Percentiles rank a stretch among this genome's conserved stretches.
These are phyloP conservation scores for Bombyx mandarina DNA, from an alignment of 1,140 invertebrate species.

Conservation along the genomic window DNA sequence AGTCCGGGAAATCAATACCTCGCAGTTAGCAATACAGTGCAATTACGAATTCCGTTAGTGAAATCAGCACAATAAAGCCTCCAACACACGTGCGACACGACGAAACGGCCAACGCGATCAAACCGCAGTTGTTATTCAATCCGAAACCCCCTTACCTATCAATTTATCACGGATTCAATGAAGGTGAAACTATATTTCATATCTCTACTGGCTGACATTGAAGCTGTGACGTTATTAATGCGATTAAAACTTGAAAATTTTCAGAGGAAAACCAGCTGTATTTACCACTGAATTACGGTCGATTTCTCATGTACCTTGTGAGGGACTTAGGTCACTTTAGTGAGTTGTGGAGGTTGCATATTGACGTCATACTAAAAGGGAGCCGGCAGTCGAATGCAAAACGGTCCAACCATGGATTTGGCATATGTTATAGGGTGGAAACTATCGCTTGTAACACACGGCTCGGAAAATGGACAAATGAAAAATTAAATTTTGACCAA, in stretches of 20 bases:
- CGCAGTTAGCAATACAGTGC: too few relatives aligned
- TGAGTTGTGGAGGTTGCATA: conserved; percentile 33
- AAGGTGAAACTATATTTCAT: conserved; percentile 66
- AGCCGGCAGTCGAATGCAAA: conserved; percentile 64
- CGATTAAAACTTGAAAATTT: not conserved
- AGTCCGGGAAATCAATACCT: too few relatives aligned
- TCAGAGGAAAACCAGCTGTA: not conserved
- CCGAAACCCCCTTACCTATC: conserved; percentile 50
- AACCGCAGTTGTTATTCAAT: conserved; percentile 67
- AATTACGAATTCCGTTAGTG: conserved; percentile 1
- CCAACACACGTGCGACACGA: conserved; percentile 28
- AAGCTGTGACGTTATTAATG: conserved; percentile 12
- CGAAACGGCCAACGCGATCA: conserved; percentile 39
- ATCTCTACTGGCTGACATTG: conserved; percentile 32
- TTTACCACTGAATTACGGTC: conserved; percentile 1
- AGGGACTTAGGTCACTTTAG: conserved; percentile 23
- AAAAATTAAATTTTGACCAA: too few relatives aligned
- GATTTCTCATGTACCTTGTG: conserved; percentile 4
- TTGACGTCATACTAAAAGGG: conserved; percentile 65
- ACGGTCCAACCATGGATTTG: conserved; percentile 67
- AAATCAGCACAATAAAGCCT: conserved; percentile 10
- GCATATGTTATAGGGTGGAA: conserved; percentile 63
- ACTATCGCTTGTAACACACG: conserved; percentile 45
- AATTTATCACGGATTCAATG: conserved; percentile 69
- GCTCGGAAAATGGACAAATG: not conserved